Evolutionary conservation across 2,888 invertebrate species (phyloP).

Genomic region (Eupithecia insigniata): DNA sequence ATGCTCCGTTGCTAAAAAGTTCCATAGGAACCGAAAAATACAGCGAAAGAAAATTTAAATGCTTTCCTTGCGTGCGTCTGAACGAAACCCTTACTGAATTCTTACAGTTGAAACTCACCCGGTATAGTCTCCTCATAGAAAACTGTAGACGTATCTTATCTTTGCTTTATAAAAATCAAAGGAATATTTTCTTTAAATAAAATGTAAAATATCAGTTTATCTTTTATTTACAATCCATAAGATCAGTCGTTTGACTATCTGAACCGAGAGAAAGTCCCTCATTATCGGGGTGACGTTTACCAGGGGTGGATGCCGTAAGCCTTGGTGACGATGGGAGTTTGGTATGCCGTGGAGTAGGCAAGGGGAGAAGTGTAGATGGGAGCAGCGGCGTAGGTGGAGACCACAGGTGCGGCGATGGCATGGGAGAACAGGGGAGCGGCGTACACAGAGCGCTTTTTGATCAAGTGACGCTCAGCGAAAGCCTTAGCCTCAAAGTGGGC

Average conservation of each 20-base stretch:
- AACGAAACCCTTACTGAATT: too few relatives aligned
- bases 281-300: constrained; percentile 65
- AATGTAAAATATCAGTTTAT: constrained; percentile 22
- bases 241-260: constrained; percentile 61
- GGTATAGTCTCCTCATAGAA: neutral
- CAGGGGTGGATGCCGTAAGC: constrained; percentile 71
- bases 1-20: too few relatives aligned
- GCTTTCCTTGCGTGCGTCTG: too few relatives aligned
- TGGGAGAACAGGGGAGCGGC: constrained; percentile 59
- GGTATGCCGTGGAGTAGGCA: constrained; percentile 54
- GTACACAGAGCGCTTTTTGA: constrained; percentile 72
- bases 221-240: constrained; percentile 60
- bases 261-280: constrained; percentile 63
- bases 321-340: constrained; percentile 62
- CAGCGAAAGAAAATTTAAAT: too few relatives aligned
- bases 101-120: too few relatives aligned
- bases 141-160: neutral
- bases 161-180: neutral
- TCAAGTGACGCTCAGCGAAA: constrained; percentile 64
- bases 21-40: too few relatives aligned
- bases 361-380: constrained; percentile 63
- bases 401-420: constrained; percentile 56
- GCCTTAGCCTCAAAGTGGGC: constrained; percentile 74
- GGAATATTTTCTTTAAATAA: neutral
- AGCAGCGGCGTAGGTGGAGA: constrained; percentile 59